phyloP scores from a whole-genome alignment of 1,140 invertebrate species.

The Watersipora subatra region DNA sequence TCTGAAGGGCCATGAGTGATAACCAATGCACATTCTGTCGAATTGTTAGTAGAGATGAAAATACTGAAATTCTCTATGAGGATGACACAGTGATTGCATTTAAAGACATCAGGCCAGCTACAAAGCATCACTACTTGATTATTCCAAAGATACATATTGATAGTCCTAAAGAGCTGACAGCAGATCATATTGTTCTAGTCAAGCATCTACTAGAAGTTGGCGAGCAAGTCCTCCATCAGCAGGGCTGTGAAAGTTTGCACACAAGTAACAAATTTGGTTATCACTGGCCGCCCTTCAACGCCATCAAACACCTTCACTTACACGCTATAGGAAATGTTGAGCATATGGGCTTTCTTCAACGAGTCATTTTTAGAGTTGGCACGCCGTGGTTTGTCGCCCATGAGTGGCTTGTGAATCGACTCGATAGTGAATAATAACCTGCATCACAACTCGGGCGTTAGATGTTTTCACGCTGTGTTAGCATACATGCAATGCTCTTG shows the following conservation, averaged over 20 bases:
- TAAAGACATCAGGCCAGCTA: conserved; percentile 66
- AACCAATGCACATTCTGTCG: neutral
- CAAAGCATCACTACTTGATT: conserved; percentile 64
- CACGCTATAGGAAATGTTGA: neutral
- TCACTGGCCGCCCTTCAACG: neutral
- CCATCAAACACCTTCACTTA: neutral
- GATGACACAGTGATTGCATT: conserved; percentile 65
- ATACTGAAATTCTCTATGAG: conserved; percentile 35
- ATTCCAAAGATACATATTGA: conserved; percentile 62
- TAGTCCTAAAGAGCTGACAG: conserved; percentile 54
- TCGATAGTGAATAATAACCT: too few species aligned
- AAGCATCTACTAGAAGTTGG: conserved; percentile 25
- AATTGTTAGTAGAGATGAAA: neutral
- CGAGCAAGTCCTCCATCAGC: neutral
- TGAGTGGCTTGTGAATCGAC: neutral
- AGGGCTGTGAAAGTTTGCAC: neutral
- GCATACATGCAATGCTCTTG: too few species aligned
- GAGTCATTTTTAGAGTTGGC: neutral
- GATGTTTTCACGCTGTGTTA: too few species aligned
- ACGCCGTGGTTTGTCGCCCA: neutral
- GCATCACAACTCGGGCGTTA: too few species aligned
- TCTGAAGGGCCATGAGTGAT: too few species aligned
- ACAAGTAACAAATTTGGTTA: neutral
- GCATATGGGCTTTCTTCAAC: neutral
- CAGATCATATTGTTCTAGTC: conserved; percentile 54